Evolutionary conservation across 1,140 invertebrate species (phyloP), one percentile per base, ranked within the genome.

Genomic region (Campodea augens): DNA sequence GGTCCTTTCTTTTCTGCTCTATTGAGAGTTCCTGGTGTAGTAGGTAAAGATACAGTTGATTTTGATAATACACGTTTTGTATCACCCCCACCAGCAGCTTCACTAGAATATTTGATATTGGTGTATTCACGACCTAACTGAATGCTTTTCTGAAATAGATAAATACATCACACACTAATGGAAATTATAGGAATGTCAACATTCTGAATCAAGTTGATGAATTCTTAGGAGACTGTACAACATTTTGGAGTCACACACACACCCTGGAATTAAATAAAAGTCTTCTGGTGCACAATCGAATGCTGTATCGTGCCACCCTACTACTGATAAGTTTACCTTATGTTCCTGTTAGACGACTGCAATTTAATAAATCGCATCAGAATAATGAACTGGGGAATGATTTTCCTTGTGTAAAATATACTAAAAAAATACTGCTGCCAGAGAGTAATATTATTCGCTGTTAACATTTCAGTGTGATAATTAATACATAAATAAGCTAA

Each of bases 41-140:
- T 56, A 21, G 57, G 57, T 3, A 59, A 52, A 13, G 56, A 58
- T 10, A 51, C 54, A 12, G 52, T 54, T 15, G 51, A 52, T 15
- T 51, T 48, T 20, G 48, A 52, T 32, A 54, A 29, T 10, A 47
- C 49, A 5, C 49, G 39, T 4, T 21, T 41, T 41, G 39, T n/a
- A 24, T 41, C 39, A 21, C 39, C 39, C 18, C 39, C 57, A 20
- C 56, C 58, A 15, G 55, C 55, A 15, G 53, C 55, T 52, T 63
- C 61, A 41, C 49, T 57, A 20, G 57, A 55, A 51, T 77, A 82
- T 51, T 75, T 69, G 54, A 92, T 92, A 63, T 92, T 92, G 24
- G 84, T 88, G 60, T 92, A 92, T 60, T 91, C 88, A 51, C 85
- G 67, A 2, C 87, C 86, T 37, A 82, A 66, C 57, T 83, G 78